Evolutionary conservation across 2,888 invertebrate species (phyloP), one percentile per base, ranked within the genome.

Genomic region (Oxytorus armatus): DNA sequence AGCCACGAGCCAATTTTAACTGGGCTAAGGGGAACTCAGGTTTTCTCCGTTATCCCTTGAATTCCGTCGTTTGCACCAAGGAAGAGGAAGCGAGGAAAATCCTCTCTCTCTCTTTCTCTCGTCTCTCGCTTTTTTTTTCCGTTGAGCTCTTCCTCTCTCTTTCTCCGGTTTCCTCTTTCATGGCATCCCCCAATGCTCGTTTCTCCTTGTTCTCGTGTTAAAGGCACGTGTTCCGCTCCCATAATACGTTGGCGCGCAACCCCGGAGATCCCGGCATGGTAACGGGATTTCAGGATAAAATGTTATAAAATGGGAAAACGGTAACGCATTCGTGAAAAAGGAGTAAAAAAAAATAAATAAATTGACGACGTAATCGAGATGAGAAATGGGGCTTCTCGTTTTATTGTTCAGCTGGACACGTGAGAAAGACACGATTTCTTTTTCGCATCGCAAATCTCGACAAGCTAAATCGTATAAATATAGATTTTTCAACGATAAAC

Each of bases 1-100:
- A 87, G 88, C 84, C 61, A 39, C 14, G 69, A 59, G 87, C 88
- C 88, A 88, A 84, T 63, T 82, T 84, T 83, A 87, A 86, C 85
- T 84, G 77, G 81, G 85, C 82, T 85, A 85, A 85, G 84, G 23
- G 36, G 44, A 86, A 84, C 81, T 79, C 65, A 29, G 82, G 81
- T 77, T 84, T 82, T 82, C 59, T 59, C 59, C 85, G 85, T 85
- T 84, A 84, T 77, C 79, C 82, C 2, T 78, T 81, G 85, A 82
- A 85, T 84, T 84, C 79, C 72, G 79, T 77, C 74, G 70, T 70
- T 70, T 47, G 69, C 69, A 44, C 61, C 36, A 25, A 57, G 49
- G 23, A 14, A 66, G 33, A 66, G 51, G 14, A n/a, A 14, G 39
- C 36, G 47, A 36, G 23, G 51, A 7, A 8, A 39, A 65, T 49